A percentile compares a stretch with the other conserved stretches of the same genome.
Evolutionary conservation across 1,140 invertebrate species (phyloP).

Genomic region (Drosophila navojoa): DNA sequence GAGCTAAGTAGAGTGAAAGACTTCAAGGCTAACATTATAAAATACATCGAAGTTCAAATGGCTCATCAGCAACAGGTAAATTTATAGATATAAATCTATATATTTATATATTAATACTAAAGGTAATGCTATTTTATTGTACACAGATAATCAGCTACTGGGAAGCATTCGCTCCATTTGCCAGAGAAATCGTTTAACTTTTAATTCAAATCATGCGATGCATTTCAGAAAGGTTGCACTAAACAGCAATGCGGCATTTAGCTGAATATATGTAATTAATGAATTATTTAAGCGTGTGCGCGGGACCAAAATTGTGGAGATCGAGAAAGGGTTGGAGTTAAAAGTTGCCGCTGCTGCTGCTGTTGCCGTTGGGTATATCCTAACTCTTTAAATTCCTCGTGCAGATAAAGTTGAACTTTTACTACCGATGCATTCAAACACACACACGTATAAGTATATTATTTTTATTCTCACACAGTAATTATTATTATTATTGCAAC

Average conservation of each 20-base stretch:
- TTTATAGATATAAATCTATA: background rate
- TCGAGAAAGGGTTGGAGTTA: slow-evolving; percentile 6
- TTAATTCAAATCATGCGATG: slow-evolving; percentile 21
- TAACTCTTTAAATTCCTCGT: slow-evolving; percentile 63
- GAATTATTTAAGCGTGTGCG: slow-evolving; percentile 26
- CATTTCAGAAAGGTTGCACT: slow-evolving; percentile 40
- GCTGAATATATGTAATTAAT: slow-evolving; percentile 36
- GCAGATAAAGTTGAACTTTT: slow-evolving; percentile 67
- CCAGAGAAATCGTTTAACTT: slow-evolving; percentile 89
- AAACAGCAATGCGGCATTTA: slow-evolving; percentile 36
- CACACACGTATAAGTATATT: slow-evolving; percentile 21
- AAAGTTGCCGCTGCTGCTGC: slow-evolving; percentile 27
- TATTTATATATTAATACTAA: background rate
- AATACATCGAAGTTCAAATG: slow-evolving; percentile 97
- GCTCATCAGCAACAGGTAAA: slow-evolving; percentile 96
- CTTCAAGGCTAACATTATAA: slow-evolving; percentile 94
- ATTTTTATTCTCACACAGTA: slow-evolving; percentile 59
- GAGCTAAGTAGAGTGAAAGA: slow-evolving; percentile 94
- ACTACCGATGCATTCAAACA: slow-evolving; percentile 48
- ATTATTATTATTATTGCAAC: slow-evolving; percentile 61
- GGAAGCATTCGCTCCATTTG: slow-evolving; percentile 97
- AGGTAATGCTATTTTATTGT: slow-evolving; percentile 56
- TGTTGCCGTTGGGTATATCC: slow-evolving; percentile 34
- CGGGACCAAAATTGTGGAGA: slow-evolving; percentile 65
- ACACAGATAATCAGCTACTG: slow-evolving; percentile 95